Base-by-base conservation (phyloP, 2,888 invertebrate species). In the Clistopyga incitator region DNA sequence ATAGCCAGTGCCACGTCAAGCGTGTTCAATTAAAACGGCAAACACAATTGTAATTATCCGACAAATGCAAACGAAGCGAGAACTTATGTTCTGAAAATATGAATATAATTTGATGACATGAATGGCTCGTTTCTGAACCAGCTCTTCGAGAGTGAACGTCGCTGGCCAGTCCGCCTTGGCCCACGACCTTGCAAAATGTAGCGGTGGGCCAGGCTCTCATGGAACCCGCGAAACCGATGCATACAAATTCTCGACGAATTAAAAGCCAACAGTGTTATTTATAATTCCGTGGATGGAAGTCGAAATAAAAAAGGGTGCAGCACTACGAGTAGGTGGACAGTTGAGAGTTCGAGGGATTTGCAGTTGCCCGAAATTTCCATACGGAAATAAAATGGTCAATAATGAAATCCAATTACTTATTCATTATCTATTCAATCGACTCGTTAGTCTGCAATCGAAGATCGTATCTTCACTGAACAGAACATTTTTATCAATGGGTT, bases 81-180 rank as follows among this genome's bases (percentile, higher is more conserved):
- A 64, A 64, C 64, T 18, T 64, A 18, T 64, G 8, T 38, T 64
- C 34, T 18, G 34, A 42, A 64, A 64, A 20, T 42, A 64, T 42
- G 42, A 64, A 64, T 64, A 64, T 42, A 64, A 64, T 64, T 20
- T 20, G 64, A 64, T 64, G 18, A 64, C 64, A 64, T 38, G n/a
- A 38, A 64, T 64, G 64, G 34, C 61, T 25, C 67, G 42, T 72
- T 77, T 75, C 77, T 50, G 56, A 52, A 78, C 67, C 23, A 59
- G 56, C 61, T 85, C 77, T 50, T 45, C 34, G 78, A 84, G 83
- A 86, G 84, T 82, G 83, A 84, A 85, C 77, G 82, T 67, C 34
- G 42, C 59, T 59, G 75, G 86, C 75, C 77, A 59, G 86, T 83
- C 81, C 80, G 70, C 86, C 86, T 86, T 86, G 86, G 84, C 83